Percentiles rank a stretch among this genome's conserved stretches.
These are phyloP conservation scores for Drosophila borealis DNA, from an alignment of 2,888 invertebrate species.

Conservation along the genomic window DNA sequence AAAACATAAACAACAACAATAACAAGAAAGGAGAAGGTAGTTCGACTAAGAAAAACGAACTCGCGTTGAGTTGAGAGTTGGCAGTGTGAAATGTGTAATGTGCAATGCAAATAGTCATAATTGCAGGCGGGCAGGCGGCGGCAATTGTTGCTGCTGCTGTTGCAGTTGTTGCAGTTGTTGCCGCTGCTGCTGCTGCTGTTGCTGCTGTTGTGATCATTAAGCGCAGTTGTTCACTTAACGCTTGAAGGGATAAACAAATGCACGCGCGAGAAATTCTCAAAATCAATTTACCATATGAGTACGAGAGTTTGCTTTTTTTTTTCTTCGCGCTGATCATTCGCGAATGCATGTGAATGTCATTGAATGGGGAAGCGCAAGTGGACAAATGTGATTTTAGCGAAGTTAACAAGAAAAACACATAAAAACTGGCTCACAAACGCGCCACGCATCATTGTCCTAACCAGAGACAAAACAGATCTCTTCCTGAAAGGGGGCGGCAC, in stretches of 20 bases:
- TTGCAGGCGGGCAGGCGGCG: slow-evolving; percentile 58
- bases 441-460: slow-evolving; percentile 13
- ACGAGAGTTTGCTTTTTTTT: slow-evolving; percentile 10
- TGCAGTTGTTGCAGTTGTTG: slow-evolving; percentile 2
- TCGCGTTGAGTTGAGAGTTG: slow-evolving; percentile 44
- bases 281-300: slow-evolving; percentile 72
- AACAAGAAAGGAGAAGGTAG: slow-evolving; percentile 35
- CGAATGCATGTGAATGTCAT: slow-evolving; percentile 64
- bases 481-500: background rate
- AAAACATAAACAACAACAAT: slow-evolving; percentile 17
- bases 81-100: slow-evolving; percentile 70
- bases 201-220: slow-evolving; percentile 60
- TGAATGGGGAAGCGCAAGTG: slow-evolving; percentile 53
- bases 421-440: slow-evolving; percentile 30
- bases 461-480: slow-evolving; percentile 15
- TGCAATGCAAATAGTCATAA: slow-evolving; percentile 78
- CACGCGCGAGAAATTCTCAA: slow-evolving; percentile 68
- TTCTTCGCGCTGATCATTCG: slow-evolving; percentile 46
- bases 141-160: slow-evolving; percentile 26
- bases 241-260: slow-evolving; percentile 77
- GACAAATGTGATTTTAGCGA: slow-evolving; percentile 46
- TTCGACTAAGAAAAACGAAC: slow-evolving; percentile 38
- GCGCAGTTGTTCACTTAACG: slow-evolving; percentile 78
- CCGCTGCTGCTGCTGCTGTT: slow-evolving; percentile 13
- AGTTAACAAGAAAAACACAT: slow-evolving; percentile 39